phyloP scores from a whole-genome alignment of 2,797 vertebrate genomes.

The Acanthurus leucopareius region DNA sequence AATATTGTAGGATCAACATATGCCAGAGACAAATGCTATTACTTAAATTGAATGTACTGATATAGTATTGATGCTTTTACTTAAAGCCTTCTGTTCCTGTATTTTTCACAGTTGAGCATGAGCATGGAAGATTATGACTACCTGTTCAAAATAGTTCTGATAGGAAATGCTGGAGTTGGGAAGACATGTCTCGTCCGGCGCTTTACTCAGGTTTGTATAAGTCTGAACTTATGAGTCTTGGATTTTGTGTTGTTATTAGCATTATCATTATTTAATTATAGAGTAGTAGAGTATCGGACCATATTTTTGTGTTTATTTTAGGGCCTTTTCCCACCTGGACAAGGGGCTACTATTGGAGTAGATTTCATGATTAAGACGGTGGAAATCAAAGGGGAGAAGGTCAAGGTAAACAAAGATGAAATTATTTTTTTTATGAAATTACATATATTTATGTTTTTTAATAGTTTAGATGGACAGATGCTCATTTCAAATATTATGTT shows the following conservation, averaged over 20 bases:
- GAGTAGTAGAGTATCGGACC: background rate
- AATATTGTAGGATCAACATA: too few relatives aligned
- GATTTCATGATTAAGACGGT: constrained; percentile 99
- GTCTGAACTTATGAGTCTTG: background rate
- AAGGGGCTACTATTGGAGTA: constrained; percentile 99
- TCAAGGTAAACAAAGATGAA: constrained; percentile 88
- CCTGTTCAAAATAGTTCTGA: constrained; percentile 99
- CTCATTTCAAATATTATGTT: constrained; percentile 26
- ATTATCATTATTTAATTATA: background rate
- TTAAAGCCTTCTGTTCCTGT: background rate
- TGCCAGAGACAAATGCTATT: background rate
- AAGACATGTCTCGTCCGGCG: constrained; percentile 99
- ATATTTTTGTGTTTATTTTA: constrained; percentile 56
- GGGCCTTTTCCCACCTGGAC: constrained; percentile 99
- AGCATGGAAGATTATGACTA: constrained; percentile 99
- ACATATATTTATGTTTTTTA: background rate
- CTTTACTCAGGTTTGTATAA: constrained; percentile 95
- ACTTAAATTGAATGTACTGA: background rate
- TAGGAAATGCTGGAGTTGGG: constrained; percentile 98
- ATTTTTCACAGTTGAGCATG: constrained; percentile 89
- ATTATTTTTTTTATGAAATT: background rate
- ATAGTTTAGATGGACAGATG: background rate
- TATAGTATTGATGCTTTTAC: background rate
- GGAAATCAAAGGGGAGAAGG: constrained; percentile 99
- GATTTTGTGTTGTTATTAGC: background rate